Conservation (phyloP, 2,888 invertebrate species). For the Drosophila neoperkinsi region DNA sequence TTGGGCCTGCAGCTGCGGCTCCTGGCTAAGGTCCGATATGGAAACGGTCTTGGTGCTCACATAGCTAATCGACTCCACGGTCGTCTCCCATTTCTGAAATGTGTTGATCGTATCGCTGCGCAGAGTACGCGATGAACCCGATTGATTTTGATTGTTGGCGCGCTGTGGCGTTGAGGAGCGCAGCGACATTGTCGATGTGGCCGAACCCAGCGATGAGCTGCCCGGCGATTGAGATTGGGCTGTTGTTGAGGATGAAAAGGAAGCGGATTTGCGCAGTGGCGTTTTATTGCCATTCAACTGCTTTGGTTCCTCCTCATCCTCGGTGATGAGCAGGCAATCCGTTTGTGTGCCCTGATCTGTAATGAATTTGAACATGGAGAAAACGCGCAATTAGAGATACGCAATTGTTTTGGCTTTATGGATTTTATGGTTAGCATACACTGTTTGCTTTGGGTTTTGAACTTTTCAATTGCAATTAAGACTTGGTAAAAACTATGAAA, state of each 20-base stretch:
- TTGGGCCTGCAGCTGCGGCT: slow-evolving; percentile 64
- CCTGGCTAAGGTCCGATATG: slow-evolving; percentile 71
- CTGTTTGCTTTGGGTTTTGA: slow-evolving; percentile 7
- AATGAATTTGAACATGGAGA: slow-evolving; percentile 4
- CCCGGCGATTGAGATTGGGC: slow-evolving; percentile 61
- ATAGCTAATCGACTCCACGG: slow-evolving; percentile 84
- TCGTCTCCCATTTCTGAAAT: slow-evolving; percentile 85
- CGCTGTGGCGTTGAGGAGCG: slow-evolving; percentile 71
- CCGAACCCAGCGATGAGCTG: slow-evolving; percentile 76
- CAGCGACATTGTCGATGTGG: slow-evolving; percentile 77
- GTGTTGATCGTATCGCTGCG: slow-evolving; percentile 84
- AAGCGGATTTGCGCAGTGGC: slow-evolving; percentile 78
- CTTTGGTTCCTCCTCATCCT: slow-evolving; percentile 53
- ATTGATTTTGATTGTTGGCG: slow-evolving; percentile 10
- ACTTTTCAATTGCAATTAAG: slow-evolving; percentile 39
- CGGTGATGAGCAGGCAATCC: slow-evolving; percentile 76
- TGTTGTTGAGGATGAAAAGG: slow-evolving; percentile 76
- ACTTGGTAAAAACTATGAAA: slow-evolving; percentile 33
- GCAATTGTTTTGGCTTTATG: slow-evolving; percentile 39
- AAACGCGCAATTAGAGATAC: slow-evolving; percentile 19
- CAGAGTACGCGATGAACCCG: slow-evolving; percentile 65
- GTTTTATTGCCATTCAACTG: slow-evolving; percentile 42
- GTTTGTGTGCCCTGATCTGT: slow-evolving; percentile 82
- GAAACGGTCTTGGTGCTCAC: slow-evolving; percentile 83
- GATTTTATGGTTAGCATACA: slow-evolving; percentile 14